phyloP scores from a whole-genome alignment of 2,113 vertebrate species.

The Gulo gulo region DNA sequence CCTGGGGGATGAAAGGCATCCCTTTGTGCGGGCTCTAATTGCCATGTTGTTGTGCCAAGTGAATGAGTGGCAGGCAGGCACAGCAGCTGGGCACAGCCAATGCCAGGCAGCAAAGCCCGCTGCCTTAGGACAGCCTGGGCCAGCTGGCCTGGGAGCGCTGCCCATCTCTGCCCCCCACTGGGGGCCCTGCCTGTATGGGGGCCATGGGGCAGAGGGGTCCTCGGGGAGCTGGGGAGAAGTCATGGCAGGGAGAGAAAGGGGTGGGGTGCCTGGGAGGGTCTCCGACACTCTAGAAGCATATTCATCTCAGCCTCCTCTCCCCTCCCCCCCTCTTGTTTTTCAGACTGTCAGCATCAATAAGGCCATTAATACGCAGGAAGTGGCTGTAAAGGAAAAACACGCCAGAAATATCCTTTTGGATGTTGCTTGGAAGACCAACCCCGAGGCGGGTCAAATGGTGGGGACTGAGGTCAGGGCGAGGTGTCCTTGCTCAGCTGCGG shows the following conservation, averaged over 20 bases:
- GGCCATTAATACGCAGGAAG: constrained; percentile 99
- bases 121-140: constrained; percentile 66
- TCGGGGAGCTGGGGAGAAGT: neutral
- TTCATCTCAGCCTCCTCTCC: constrained; percentile 46
- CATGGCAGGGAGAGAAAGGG: neutral
- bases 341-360: constrained; percentile 99
- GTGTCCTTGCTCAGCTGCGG: neutral
- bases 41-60: constrained; percentile 69
- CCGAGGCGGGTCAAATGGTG: neutral
- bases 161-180: constrained; percentile 18
- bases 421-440: constrained; percentile 31
- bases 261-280: neutral
- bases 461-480: neutral
- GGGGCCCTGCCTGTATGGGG: neutral
- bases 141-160: constrained; percentile 73
- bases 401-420: constrained; percentile 98
- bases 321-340: constrained; percentile 74
- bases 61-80: constrained; percentile 72
- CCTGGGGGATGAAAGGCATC: constrained; percentile 63
- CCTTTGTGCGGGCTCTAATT: constrained; percentile 75
- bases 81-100: constrained; percentile 76
- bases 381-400: constrained; percentile 99
- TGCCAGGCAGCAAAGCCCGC: constrained; percentile 68
- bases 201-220: neutral
- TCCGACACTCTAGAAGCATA: neutral